A percentile compares a stretch with the other conserved stretches of the same genome.
These are phyloP conservation scores for Morone saxatilis DNA, from an alignment of 2,113 vertebrate species.

Conservation along the genomic window DNA sequence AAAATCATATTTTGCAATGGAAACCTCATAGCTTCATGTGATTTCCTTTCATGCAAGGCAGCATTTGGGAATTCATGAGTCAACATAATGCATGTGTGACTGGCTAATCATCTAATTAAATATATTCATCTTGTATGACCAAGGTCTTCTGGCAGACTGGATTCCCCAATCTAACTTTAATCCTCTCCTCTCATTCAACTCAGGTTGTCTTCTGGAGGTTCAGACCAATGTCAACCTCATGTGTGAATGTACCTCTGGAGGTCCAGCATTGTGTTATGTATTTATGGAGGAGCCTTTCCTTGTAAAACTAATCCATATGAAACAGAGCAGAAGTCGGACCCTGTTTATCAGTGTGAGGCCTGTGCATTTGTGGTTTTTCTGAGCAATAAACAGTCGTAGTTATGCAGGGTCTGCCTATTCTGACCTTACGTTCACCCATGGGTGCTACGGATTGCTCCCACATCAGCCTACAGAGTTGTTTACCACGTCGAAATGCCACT, in stretches of 20 bases:
- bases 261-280: background rate
- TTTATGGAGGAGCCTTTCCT: slow-evolving; percentile 3
- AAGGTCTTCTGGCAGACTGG: background rate
- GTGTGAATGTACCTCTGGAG: background rate
- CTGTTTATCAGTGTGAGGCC: background rate
- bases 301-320: background rate
- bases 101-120: background rate
- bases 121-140: background rate
- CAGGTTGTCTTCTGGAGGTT: background rate
- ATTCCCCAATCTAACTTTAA: background rate
- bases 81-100: background rate
- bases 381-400: background rate
- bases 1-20: background rate
- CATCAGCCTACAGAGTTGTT: slow-evolving; percentile 53
- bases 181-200: background rate
- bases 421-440: slow-evolving; percentile 28
- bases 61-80: background rate
- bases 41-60: background rate
- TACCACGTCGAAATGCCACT: slow-evolving; percentile 54
- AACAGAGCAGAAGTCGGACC: background rate
- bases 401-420: background rate
- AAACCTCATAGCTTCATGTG: background rate
- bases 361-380: background rate
- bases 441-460: slow-evolving; percentile 38
- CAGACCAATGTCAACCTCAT: background rate